Evolutionary conservation across 1,140 invertebrate genomes (phyloP).

Genomic region (Drosophila nasuta): DNA sequence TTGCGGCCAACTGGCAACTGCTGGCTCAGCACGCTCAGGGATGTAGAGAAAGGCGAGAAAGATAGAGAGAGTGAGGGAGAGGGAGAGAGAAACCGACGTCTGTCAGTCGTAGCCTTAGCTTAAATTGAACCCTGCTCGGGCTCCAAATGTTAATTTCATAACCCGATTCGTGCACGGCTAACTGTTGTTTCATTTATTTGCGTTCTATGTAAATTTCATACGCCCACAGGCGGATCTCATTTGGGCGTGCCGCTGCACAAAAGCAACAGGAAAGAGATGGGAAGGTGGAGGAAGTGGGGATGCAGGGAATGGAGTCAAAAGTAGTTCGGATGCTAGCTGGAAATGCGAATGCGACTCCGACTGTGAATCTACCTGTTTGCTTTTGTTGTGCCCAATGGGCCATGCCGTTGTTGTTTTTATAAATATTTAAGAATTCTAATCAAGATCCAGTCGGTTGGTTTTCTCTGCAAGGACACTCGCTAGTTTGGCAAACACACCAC

Average conservation of each 20-base stretch:
- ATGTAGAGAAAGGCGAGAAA: background rate
- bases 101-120: slow-evolving; percentile 2
- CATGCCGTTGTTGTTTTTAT: slow-evolving; percentile 59
- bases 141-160: slow-evolving; percentile 82
- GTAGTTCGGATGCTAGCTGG: slow-evolving; percentile 22
- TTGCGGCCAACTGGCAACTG: slow-evolving; percentile 77
- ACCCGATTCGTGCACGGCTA: slow-evolving; percentile 74
- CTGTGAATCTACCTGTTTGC: slow-evolving; percentile 44
- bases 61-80: background rate
- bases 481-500: background rate
- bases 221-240: slow-evolving; percentile 49
- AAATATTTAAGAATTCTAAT: slow-evolving; percentile 84
- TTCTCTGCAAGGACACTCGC: slow-evolving; percentile 32
- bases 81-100: background rate
- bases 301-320: background rate
- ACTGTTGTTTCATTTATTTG: slow-evolving; percentile 83
- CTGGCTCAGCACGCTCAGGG: slow-evolving; percentile 64
- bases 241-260: slow-evolving; percentile 33
- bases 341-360: background rate
- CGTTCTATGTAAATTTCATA: slow-evolving; percentile 75
- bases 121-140: slow-evolving; percentile 19
- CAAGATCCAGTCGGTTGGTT: slow-evolving; percentile 64
- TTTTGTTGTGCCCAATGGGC: slow-evolving; percentile 34
- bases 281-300: no score
- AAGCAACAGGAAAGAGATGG: no score